Evolutionary conservation across 2,113 vertebrate species (phyloP).

Genomic region (Poeciliopsis turrubarensis): DNA sequence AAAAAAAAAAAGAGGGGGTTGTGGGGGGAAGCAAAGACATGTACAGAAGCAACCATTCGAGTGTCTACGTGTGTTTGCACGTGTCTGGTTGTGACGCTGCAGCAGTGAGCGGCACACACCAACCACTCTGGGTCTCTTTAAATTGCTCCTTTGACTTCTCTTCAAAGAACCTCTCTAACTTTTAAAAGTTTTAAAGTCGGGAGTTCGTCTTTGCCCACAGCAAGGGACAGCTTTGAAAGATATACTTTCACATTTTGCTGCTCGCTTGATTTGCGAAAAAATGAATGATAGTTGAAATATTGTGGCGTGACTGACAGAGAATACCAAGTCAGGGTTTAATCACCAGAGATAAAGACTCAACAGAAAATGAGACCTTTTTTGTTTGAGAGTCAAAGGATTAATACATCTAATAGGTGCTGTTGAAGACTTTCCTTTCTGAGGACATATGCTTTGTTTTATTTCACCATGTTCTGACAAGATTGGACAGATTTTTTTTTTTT

Average conservation of each 20-base stretch:
- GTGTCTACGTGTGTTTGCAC: slow-evolving; percentile 66
- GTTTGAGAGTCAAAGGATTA: slow-evolving; percentile 17
- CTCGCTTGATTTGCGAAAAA: slow-evolving; percentile 67
- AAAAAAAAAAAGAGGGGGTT: slow-evolving; percentile 61
- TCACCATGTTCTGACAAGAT: slow-evolving; percentile 14
- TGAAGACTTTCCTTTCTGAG: background rate
- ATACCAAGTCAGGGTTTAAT: slow-evolving; percentile 76
- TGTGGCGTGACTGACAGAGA: slow-evolving; percentile 62
- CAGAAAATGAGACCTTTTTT: slow-evolving; percentile 39
- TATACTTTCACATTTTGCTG: slow-evolving; percentile 68
- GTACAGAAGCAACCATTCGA: slow-evolving; percentile 73
- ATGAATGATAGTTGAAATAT: slow-evolving; percentile 69
- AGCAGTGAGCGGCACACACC: slow-evolving; percentile 60
- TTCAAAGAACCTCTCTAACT: slow-evolving; percentile 74
- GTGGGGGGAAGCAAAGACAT: slow-evolving; percentile 68
- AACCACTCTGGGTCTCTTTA: slow-evolving; percentile 77
- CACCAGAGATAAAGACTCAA: slow-evolving; percentile 61
- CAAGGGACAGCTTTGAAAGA: slow-evolving; percentile 78
- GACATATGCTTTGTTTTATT: slow-evolving; percentile 27
- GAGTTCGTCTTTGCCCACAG: slow-evolving; percentile 78
- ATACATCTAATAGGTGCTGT: background rate
- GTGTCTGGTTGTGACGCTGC: slow-evolving; percentile 56
- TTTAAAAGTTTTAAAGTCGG: slow-evolving; percentile 73
- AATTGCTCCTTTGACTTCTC: slow-evolving; percentile 80
- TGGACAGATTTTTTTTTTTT: slow-evolving; percentile 13